Base-by-base conservation (phyloP, 2,797 vertebrate species). In the Meda fulgida region DNA sequence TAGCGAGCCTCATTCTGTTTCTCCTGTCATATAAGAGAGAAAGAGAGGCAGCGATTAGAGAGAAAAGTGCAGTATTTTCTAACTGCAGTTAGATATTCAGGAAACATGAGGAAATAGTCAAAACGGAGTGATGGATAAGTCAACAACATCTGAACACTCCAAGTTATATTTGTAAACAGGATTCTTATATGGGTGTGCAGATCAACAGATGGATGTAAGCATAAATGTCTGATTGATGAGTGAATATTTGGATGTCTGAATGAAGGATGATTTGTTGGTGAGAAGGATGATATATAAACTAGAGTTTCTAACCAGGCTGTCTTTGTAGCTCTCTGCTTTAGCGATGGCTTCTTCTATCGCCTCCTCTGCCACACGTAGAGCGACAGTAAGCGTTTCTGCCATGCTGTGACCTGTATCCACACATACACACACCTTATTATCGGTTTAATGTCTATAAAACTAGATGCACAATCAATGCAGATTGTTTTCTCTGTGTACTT, bases 291-390 rank as follows among this genome's bases (percentile, higher is more conserved):
- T 16, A 38, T 51, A 69, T 63, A 23, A 67, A 51, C 16, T 83
- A 13, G 51, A 76, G 38, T 48, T 21, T 89, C 93, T 93, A 94
- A 99, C 98, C 97, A 99, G 94, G 89, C 97, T 98, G 94, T 99
- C 97, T 86, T 95, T 95, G 87, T 95, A 96, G 91, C 96, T 96
- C 88, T 99, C 98, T 19, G 98, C 98, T 91, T 98, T 99, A 78
- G 95, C 93, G 87, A 99, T 99, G 48, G 97, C 98, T 93, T 99
- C 98, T 91, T 99, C 97, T 88, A 99, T 97, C 73, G 98, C 97
- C 91, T 99, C 98, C 88, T 99, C 98, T 88, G 98, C 98, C 88
- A 99, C 98, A 36, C 97, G 96, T 80, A 99, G 93, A 82, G 98
- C 98, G 11, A 98, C 97, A 85, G 97, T 96, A 94, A 99, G 93